These are phyloP conservation scores for Benthosema pterotum DNA, from an alignment of 2,797 vertebrate species.

Conservation along the genomic window DNA sequence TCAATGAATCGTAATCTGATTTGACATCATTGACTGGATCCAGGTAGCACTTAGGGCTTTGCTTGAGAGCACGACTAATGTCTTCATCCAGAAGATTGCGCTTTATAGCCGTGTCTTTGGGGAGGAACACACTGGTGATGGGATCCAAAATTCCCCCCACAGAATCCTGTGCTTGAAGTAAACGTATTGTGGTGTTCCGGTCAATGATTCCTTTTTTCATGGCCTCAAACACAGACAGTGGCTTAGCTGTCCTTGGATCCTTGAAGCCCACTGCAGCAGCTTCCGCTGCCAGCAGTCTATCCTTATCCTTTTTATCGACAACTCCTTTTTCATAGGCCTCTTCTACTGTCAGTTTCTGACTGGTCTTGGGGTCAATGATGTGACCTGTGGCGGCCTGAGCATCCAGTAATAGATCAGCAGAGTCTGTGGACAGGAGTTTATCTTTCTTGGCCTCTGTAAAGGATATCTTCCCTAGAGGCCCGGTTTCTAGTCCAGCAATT, in stretches of 20 bases:
- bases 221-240: conserved; percentile 88
- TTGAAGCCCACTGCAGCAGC: conserved; percentile 88
- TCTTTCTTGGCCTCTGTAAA: conserved; percentile 82
- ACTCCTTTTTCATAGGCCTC: conserved; percentile 85
- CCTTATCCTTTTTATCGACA: conserved; percentile 86
- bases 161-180: conserved; percentile 82
- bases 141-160: conserved; percentile 83
- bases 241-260: conserved; percentile 84
- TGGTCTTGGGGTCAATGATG: conserved; percentile 87
- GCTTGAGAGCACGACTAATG: conserved; percentile 83
- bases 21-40: conserved; percentile 82
- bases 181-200: conserved; percentile 85
- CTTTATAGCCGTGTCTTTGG: conserved; percentile 80
- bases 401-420: conserved; percentile 82
- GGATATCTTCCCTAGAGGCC: conserved; percentile 75
- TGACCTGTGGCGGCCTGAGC: conserved; percentile 90
- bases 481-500: conserved; percentile 75
- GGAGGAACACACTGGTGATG: conserved; percentile 82
- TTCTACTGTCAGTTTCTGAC: conserved; percentile 82
- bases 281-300: conserved; percentile 87
- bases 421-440: conserved; percentile 77
- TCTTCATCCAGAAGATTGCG: conserved; percentile 83
- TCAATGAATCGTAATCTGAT: conserved; percentile 82
- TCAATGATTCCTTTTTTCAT: conserved; percentile 89
- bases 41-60: conserved; percentile 82